These are phyloP conservation scores for Drosophila azteca DNA, from an alignment of 1,140 invertebrate genomes.

Conservation along the genomic window DNA sequence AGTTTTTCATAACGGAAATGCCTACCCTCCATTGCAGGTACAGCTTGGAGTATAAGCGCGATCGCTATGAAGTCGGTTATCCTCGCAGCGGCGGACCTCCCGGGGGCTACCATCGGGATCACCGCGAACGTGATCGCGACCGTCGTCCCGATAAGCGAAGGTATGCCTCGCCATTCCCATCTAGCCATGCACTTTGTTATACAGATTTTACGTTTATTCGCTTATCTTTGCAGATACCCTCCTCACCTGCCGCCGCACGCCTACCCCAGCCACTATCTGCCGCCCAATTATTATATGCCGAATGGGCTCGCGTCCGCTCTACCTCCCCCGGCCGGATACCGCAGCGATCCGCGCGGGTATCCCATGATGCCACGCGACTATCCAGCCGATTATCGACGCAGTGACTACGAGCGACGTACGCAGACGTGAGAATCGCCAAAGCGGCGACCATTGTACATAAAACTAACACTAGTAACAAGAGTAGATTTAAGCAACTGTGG, in stretches of 20 bases:
- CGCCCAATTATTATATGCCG: constrained; percentile 71
- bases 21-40: constrained; percentile 41
- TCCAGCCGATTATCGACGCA: constrained; percentile 86
- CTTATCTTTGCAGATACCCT: constrained; percentile 55
- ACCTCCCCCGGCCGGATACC: constrained; percentile 58
- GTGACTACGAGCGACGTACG: constrained; percentile 76
- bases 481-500: constrained; percentile 60
- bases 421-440: constrained; percentile 56
- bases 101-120: constrained; percentile 79
- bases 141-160: constrained; percentile 85
- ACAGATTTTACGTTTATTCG: neutral
- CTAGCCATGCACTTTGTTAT: constrained; percentile 10
- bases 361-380: constrained; percentile 84
- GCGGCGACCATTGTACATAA: constrained; percentile 56
- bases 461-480: neutral
- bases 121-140: constrained; percentile 85
- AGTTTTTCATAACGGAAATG: no score
- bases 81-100: constrained; percentile 45
- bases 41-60: constrained; percentile 73
- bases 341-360: constrained; percentile 69
- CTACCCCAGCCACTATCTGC: constrained; percentile 75
- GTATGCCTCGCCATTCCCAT: constrained; percentile 51
- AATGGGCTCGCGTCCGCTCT: constrained; percentile 64
- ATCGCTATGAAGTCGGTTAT: constrained; percentile 74
- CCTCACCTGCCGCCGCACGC: constrained; percentile 61